phyloP scores from a whole-genome alignment of 2,797 vertebrate species.

The Toxotes lorentzi region DNA sequence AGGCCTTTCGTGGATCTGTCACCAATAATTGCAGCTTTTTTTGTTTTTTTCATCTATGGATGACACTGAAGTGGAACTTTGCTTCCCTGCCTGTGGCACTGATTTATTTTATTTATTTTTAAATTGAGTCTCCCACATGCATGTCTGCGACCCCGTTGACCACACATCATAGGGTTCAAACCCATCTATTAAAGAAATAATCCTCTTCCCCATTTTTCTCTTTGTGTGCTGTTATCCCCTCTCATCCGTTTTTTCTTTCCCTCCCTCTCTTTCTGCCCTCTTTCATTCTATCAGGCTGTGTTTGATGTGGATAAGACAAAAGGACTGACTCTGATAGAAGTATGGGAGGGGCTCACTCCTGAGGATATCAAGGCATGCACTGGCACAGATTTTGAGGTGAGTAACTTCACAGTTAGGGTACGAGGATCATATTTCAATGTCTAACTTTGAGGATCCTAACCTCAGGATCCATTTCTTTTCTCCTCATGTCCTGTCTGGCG shows the following conservation, averaged over 20 bases:
- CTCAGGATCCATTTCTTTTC: neutral
- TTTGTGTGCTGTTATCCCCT: slow-evolving; percentile 17
- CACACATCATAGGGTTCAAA: slow-evolving; percentile 32
- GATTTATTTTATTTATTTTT: slow-evolving; percentile 33
- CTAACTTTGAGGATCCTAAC: slow-evolving; percentile 2
- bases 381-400: slow-evolving; percentile 92
- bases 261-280: neutral
- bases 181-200: slow-evolving; percentile 22
- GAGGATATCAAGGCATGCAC: slow-evolving; percentile 95
- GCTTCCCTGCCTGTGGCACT: slow-evolving; percentile 22
- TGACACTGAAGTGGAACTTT: slow-evolving; percentile 50
- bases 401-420: slow-evolving; percentile 58
- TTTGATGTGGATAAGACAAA: slow-evolving; percentile 95
- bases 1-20: slow-evolving; percentile 28
- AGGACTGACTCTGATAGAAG: slow-evolving; percentile 93
- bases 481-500: slow-evolving; percentile 43
- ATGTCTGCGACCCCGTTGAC: slow-evolving; percentile 36
- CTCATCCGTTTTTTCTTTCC: neutral
- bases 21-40: slow-evolving; percentile 64
- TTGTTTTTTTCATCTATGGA: slow-evolving; percentile 51
- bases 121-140: slow-evolving; percentile 26
- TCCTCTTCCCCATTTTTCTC: slow-evolving; percentile 18
- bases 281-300: slow-evolving; percentile 87
- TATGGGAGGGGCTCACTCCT: slow-evolving; percentile 93
- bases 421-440: slow-evolving; percentile 2